Evolutionary conservation across 2,888 invertebrate genomes (phyloP).

Genomic region (Synergus laeviventris): DNA sequence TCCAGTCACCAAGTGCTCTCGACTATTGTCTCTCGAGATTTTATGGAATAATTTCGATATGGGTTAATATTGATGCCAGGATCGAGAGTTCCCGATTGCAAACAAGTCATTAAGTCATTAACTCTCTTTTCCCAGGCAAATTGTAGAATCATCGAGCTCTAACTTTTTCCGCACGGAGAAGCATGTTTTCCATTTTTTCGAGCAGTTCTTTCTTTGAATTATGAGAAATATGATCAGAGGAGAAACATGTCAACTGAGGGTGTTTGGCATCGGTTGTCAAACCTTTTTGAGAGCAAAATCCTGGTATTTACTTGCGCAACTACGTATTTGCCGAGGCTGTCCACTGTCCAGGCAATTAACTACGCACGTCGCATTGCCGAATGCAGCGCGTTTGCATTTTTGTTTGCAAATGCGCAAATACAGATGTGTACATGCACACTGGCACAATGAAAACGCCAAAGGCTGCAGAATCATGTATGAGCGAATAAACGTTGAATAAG

Average conservation of each 20-base stretch:
- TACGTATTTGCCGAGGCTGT: slow-evolving; percentile 64
- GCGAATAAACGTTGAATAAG: slow-evolving; percentile 27
- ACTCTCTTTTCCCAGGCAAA: not conserved
- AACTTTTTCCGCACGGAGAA: not conserved
- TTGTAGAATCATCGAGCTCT: not conserved
- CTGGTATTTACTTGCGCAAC: slow-evolving; percentile 60
- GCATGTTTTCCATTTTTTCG: too few species aligned
- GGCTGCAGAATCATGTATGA: slow-evolving; percentile 14
- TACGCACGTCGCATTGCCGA: slow-evolving; percentile 52
- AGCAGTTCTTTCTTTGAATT: too few species aligned
- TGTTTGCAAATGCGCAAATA: slow-evolving; percentile 60
- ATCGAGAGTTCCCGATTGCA: not conserved
- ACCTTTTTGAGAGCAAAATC: slow-evolving; percentile 59
- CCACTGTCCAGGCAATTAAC: slow-evolving; percentile 66
- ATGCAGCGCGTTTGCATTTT: slow-evolving; percentile 60
- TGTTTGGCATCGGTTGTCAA: slow-evolving; percentile 48
- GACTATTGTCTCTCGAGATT: slow-evolving; percentile 22
- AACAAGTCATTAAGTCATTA: not conserved
- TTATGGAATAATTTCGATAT: not conserved
- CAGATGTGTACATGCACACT: slow-evolving; percentile 52
- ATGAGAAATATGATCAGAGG: too few species aligned
- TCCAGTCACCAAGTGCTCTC: slow-evolving; percentile 3
- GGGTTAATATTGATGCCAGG: not conserved
- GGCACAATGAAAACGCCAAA: not conserved
- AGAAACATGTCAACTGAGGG: slow-evolving; percentile 42